Base-by-base conservation (phyloP, 2,113 vertebrate species). In the Cheirogaleus medius region DNA sequence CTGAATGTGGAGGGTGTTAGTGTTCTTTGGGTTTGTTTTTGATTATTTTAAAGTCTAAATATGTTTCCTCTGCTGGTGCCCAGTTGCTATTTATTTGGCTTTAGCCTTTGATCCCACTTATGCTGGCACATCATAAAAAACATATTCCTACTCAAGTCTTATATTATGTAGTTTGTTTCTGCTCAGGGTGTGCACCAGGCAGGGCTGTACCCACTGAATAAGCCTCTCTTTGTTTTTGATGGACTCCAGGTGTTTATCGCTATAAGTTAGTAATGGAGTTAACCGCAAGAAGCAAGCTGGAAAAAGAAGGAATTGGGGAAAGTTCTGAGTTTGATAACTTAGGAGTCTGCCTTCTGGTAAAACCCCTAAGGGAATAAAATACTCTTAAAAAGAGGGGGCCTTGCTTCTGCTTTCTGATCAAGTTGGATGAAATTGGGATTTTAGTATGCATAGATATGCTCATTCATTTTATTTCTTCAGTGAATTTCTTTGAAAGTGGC, bases 81-180 rank as follows among this genome's bases (percentile, higher is more conserved):
- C 98, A 98, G 98, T 99, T 99, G 98, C 98, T 98, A 99, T 99
- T 99, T 99, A 99, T 99, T 99, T 99, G 98, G 95, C 97, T 98
- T 98, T 97, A 98, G 97, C 97, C 98, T 99, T 99, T 99, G 99
- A 99, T 99, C 99, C 99, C 98, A 73, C 93, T 98, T 98, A 98
- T 97, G 98, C 98, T 99, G 98, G 98, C 99, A 99, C 99, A 98
- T 99, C 99, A 99, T 99, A 99, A 99, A 99, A 99, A 98, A 98
- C 98, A 98, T 99, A 99, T 98, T 99, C 98, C 98, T 98, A 97
- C 98, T 99, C 98, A 97, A 99, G 98, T 98, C 98, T 98, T 98
- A 92, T 98, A 98, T 99, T 98, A 98, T 99, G 97, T 98, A 98
- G 97, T 99, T 99, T 98, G 98, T 98, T 98, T 98, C 98, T 99